Evolutionary conservation across 1,140 invertebrate genomes (phyloP), one percentile per base, ranked within the genome.

Genomic region (Sesamia nonagrioides): DNA sequence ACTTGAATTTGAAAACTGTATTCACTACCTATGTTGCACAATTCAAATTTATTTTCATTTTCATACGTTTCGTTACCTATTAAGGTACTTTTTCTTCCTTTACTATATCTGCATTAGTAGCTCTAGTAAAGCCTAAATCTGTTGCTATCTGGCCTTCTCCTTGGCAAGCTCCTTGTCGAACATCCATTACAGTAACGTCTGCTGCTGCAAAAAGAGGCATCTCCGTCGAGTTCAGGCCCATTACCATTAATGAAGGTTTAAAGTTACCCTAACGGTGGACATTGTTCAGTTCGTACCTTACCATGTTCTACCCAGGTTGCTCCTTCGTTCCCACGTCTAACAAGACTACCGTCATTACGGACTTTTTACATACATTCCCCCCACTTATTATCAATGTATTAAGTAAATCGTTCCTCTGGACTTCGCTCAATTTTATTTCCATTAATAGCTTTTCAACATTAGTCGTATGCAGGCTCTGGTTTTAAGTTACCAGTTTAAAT

Each of bases 311-410:
- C 81, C 78, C 60, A n/a, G 21, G 17, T 48, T 58, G 75, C 76
- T 33, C 58, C 79, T 45, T 15, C 86, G 83, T 93, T 94, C 92
- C 92, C 92, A 94, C 92, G 91, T 92, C 86, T 93, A 94, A 94
- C 91, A 84, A 92, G 90, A 84, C 91, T 89, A 86, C 89, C 87
- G 85, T 88, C 86, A 92, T 93, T 92, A 92, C 92, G 88, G 86
- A 80, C 91, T 84, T 91, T 91, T 91, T 91, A 92, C 88, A 90
- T 93, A 89, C 88, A 88, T 89, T 89, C 89, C 82, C 76, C 81
- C 58, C 88, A 85, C 85, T 91, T 91, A 92, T 91, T 89, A 91
- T 91, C 89, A 88, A 91, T 89, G 86, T 92, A 92, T 92, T 92
- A 92, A 92, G 86, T 92, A 92, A 92, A 92, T 90, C 87, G 85